These are phyloP conservation scores for Thereva nobilitata DNA, from an alignment of 2,888 invertebrate species.

Conservation along the genomic window DNA sequence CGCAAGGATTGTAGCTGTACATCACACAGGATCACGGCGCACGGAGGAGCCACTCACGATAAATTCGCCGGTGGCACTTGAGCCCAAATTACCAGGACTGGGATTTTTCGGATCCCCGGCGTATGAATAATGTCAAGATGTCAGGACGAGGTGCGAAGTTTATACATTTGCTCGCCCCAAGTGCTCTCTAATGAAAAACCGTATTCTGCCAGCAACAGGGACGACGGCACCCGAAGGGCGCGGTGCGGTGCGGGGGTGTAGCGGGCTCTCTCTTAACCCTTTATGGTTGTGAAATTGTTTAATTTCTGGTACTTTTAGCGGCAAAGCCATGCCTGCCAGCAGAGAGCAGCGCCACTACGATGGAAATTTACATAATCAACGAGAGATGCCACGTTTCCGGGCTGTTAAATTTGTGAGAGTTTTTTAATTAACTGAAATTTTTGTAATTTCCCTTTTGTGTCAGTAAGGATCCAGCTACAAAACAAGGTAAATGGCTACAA, in stretches of 20 bases:
- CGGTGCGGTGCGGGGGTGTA: no score
- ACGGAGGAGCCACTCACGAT: not conserved
- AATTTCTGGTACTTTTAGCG: constrained; percentile 26
- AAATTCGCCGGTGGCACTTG: constrained; percentile 10
- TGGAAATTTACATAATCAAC: constrained; percentile 21
- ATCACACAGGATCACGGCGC: no score
- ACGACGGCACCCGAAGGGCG: no score
- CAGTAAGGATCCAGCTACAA: constrained; percentile 1
- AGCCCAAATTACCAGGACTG: constrained; percentile 14
- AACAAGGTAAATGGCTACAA: constrained; percentile 8
- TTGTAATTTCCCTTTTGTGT: constrained; percentile 22
- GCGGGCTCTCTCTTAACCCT: constrained; percentile 3
- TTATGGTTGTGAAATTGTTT: constrained; percentile 12
- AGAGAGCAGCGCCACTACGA: constrained; percentile 1
- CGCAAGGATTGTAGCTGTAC: no score
- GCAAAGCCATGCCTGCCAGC: constrained; percentile 1
- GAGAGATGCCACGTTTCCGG: constrained; percentile 17
- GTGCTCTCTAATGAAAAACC: constrained; percentile 13
- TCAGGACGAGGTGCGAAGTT: constrained; percentile 27
- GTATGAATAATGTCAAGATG: constrained; percentile 35
- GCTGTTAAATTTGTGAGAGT: constrained; percentile 20
- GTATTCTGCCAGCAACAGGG: no score
- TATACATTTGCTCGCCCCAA: constrained; percentile 18
- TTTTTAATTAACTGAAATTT: constrained; percentile 37
- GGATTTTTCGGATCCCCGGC: constrained; percentile 18